Percentiles rank a stretch among this genome's conserved stretches.
Conservation (phyloP, 2,888 invertebrate genomes). For the Ochropleura plecta region DNA sequence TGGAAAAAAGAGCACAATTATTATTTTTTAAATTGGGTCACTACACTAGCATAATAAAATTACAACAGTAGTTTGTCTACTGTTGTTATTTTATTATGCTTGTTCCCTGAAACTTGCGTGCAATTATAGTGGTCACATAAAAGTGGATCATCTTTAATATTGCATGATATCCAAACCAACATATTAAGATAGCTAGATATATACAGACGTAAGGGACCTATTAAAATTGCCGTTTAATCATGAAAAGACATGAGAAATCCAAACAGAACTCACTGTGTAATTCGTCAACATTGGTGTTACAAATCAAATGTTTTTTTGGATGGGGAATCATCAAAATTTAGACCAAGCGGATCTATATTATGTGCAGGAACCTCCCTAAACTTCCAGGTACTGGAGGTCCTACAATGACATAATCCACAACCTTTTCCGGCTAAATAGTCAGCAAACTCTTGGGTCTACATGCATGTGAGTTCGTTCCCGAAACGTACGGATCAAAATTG, state of each 20-base stretch:
- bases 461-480: neutral
- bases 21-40: conserved; percentile 24
- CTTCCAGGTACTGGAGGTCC: neutral
- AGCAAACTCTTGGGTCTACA: neutral
- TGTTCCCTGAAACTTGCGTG: neutral
- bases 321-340: too few species aligned
- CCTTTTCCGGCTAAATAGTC: neutral
- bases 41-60: neutral
- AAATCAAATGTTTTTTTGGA: neutral
- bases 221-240: conserved; percentile 6
- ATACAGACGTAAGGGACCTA: too few species aligned
- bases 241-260: neutral
- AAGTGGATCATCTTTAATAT: neutral
- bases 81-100: conserved; percentile 5
- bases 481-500: neutral
- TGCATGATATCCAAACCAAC: neutral
- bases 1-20: neutral
- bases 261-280: neutral
- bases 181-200: neutral
- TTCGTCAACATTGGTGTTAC: neutral
- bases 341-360: too few species aligned
- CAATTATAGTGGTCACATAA: neutral
- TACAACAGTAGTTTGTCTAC: too few species aligned
- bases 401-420: neutral
- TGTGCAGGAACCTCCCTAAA: too few species aligned